Percentiles rank a stretch among this genome's conserved stretches.
Evolutionary conservation across 2,888 invertebrate species (phyloP).

Genomic region (Temnothorax rugatulus): DNA sequence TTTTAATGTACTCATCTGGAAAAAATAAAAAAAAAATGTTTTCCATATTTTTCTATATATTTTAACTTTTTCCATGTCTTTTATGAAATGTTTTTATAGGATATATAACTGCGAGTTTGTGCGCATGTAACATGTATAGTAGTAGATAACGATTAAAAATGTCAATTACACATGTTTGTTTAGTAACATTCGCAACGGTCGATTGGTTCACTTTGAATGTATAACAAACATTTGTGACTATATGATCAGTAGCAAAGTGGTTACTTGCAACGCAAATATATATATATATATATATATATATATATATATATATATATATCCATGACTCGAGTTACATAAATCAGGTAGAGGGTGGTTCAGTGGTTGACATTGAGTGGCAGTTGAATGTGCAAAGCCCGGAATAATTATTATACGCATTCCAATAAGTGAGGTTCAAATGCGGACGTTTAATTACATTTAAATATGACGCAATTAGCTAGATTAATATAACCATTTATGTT

Average conservation of each 20-base stretch:
- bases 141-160: conserved; percentile 30
- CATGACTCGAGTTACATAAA: conserved; percentile 46
- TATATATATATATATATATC: neutral
- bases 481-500: conserved; percentile 28
- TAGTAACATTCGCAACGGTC: conserved; percentile 24
- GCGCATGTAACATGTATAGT: neutral
- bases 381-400: conserved; percentile 44
- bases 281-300: neutral
- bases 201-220: conserved; percentile 10
- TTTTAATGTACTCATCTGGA: neutral
- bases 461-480: conserved; percentile 42
- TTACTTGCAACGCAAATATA: neutral
- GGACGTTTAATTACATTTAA: conserved; percentile 50
- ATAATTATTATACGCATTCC: conserved; percentile 48
- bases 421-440: conserved; percentile 50
- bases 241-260: neutral
- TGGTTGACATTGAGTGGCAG: conserved; percentile 48
- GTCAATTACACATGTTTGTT: conserved; percentile 35
- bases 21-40: neutral
- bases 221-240: conserved; percentile 27
- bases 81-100: neutral
- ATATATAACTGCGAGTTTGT: neutral
- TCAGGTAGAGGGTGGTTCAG: conserved; percentile 33
- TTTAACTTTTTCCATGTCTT: neutral
- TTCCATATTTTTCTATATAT: neutral